Percentiles rank a stretch among this genome's conserved stretches.
Evolutionary conservation across 2,113 vertebrate species (phyloP).

Genomic region (Pseudonaja textilis): DNA sequence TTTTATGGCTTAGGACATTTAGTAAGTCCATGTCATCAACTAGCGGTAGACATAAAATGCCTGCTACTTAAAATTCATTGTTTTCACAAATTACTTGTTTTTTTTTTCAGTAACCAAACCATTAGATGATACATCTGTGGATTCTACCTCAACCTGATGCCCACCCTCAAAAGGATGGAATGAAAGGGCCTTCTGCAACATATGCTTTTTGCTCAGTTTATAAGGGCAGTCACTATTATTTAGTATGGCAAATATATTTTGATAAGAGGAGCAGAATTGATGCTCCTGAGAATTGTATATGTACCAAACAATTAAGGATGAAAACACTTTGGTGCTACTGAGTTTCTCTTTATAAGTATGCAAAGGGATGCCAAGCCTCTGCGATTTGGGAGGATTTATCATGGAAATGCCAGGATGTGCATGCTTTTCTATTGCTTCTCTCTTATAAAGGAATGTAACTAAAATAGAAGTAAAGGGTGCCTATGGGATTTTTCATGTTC

Average conservation of each 20-base stretch:
- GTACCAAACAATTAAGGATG: not conserved
- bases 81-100: not conserved
- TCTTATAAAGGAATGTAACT: not conserved
- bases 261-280: not conserved
- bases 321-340: not conserved
- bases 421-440: not conserved
- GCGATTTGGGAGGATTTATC: not conserved
- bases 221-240: not conserved
- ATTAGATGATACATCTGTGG: not conserved
- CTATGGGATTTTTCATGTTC: not conserved
- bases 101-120: constrained; percentile 40
- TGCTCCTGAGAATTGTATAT: not conserved
- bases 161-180: not conserved
- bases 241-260: not conserved
- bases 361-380: not conserved
- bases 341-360: accelerated
- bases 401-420: not conserved
- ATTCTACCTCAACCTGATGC: constrained; percentile 57
- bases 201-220: not conserved
- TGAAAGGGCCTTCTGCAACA: not conserved
- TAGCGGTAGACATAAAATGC: not conserved
- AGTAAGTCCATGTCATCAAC: not conserved
- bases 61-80: not conserved
- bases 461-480: not conserved
- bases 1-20: not conserved